Percentiles rank a stretch among this genome's conserved stretches.
phyloP scores from a whole-genome alignment of 2,888 invertebrate species.

The Pherbina coryleti region DNA sequence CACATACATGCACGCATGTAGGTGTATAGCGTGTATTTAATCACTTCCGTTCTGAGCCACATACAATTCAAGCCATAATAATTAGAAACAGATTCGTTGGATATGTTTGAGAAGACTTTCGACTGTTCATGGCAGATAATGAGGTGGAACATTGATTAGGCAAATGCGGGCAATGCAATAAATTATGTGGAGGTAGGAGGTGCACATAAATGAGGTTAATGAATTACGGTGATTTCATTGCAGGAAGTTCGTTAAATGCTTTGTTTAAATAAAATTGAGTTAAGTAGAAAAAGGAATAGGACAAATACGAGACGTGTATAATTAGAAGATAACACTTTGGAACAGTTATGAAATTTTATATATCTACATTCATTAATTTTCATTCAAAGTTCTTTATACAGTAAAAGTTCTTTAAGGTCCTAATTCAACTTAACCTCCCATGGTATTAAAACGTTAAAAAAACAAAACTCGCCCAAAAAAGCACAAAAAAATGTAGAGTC shows the following conservation, averaged over 20 bases:
- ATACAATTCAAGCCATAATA: constrained; percentile 1
- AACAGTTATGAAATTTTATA: too few relatives aligned
- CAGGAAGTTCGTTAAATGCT: neutral
- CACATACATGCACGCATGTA: neutral
- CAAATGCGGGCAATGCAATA: neutral
- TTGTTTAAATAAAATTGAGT: neutral
- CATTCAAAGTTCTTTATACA: too few relatives aligned
- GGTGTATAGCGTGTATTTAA: constrained; percentile 15
- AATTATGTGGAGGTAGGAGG: too few relatives aligned
- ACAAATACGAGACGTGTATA: too few relatives aligned
- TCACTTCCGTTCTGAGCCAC: neutral
- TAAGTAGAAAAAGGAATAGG: too few relatives aligned
- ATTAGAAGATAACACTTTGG: too few relatives aligned
- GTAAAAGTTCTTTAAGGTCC: too few relatives aligned
- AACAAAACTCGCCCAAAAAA: neutral
- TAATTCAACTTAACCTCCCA: too few relatives aligned
- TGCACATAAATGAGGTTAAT: neutral
- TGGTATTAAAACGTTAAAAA: too few relatives aligned
- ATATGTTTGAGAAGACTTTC: neutral
- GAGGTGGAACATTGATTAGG: neutral
- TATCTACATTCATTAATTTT: too few relatives aligned
- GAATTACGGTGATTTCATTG: neutral
- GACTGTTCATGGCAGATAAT: neutral
- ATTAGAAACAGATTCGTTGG: constrained; percentile 22
- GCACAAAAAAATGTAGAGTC: neutral